A percentile compares a stretch with the other conserved stretches of the same genome.
Conservation (phyloP, 1,140 invertebrate species). For the Drosophila tropicalis region DNA sequence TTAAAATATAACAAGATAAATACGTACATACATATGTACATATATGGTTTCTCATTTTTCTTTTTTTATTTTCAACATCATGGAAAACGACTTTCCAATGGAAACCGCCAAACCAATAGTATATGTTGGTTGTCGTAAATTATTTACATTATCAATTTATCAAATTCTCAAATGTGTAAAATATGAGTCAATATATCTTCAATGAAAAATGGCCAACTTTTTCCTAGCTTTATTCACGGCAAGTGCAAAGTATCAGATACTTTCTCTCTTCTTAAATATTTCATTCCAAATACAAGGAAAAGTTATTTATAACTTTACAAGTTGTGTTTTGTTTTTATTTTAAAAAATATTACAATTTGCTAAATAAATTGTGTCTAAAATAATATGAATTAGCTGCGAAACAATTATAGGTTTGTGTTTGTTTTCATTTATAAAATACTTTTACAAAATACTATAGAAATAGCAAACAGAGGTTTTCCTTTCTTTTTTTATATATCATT, state of each 20-base stretch:
- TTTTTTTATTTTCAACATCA: no score
- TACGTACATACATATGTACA: no score
- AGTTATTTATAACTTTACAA: slow-evolving; percentile 61
- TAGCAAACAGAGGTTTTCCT: slow-evolving; percentile 57
- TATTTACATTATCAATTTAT: no score
- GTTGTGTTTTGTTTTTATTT: slow-evolving; percentile 73
- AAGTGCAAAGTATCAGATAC: no score
- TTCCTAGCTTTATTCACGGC: no score
- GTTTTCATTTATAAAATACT: slow-evolving; percentile 61
- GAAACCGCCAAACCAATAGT: no score
- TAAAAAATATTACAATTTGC: slow-evolving; percentile 77
- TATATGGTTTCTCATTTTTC: neutral
- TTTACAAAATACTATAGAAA: slow-evolving; percentile 77
- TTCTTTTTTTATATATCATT: slow-evolving; percentile 24
- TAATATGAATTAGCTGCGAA: slow-evolving; percentile 64
- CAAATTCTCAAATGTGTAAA: no score
- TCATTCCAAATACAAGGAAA: neutral
- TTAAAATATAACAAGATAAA: neutral
- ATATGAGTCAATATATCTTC: no score
- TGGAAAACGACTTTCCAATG: no score
- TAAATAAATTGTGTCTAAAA: slow-evolving; percentile 76
- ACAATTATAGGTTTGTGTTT: slow-evolving; percentile 29
- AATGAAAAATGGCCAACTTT: no score
- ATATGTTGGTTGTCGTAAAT: no score
- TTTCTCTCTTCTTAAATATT: no score